Evolutionary conservation across 1,140 invertebrate species (phyloP), one percentile per base, ranked within the genome.

Genomic region (Cydia amplana): DNA sequence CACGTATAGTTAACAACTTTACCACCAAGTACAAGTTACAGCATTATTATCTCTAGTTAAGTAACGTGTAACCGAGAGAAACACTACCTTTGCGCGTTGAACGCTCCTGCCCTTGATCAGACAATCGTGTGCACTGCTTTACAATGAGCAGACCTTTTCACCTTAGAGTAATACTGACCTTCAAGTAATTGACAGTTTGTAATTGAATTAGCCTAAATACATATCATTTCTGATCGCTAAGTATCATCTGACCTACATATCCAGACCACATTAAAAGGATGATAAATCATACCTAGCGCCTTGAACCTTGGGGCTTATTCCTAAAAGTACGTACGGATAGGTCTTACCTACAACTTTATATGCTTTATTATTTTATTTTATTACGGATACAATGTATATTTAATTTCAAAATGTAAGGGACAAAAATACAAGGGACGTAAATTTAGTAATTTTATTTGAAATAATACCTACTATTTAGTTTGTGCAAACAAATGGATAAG

Each of bases 241-340:
- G 87, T 88, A 82, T 73, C 51, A 43, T 60, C 65, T 81, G 87
- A 86, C 87, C 85, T 80, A 87, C 76, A 84, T 72, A 49, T 73
- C 18, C 12, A 25, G 43, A 23, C 10, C 20, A 14, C 14, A 40
- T 73, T 43, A 51, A 51, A 25, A 46, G 43, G 43, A 46, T 46
- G 43, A 46, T 16, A 10, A 10, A 40, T 46, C 3, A 23, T 32
- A 36, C 28, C 25, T 64, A 64, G 5, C 43, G 4, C 49, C 49
- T 51, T 51, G 16, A 51, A n/a, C 16, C 14, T n/a, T 64, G 20
- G 25, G 64, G 4, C 28, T 36, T 4, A 12, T 28, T 6, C 9
- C 10, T 12, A 64, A 64, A 25, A 25, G 1, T 10, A 46, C 9
- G 36, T 46, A 46, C 43, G 43, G 43, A 46, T 43, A 43, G 12